phyloP scores from a whole-genome alignment of 2,113 vertebrate genomes.

The Cyanoramphus novaezelandiae region DNA sequence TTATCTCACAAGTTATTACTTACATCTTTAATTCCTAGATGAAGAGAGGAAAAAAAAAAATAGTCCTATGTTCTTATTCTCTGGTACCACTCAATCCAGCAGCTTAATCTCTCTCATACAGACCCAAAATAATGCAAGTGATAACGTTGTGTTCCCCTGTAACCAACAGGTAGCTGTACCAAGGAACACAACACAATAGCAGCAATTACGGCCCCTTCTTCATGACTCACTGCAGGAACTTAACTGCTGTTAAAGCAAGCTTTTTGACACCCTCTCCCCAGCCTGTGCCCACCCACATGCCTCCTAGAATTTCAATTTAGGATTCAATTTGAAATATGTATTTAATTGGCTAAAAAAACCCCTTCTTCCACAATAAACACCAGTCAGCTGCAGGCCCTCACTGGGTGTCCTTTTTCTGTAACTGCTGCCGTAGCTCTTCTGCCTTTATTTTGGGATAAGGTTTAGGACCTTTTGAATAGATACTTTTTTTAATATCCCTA shows the following conservation, averaged over 20 bases:
- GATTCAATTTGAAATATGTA: constrained; percentile 1
- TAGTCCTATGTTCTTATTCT: neutral
- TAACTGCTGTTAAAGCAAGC: neutral
- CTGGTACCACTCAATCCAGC: neutral
- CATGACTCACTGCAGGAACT: neutral
- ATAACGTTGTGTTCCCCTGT: neutral
- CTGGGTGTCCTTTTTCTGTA: neutral
- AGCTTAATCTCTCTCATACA: neutral
- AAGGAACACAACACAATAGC: neutral
- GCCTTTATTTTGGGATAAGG: neutral
- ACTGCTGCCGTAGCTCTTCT: neutral
- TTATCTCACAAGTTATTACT: neutral
- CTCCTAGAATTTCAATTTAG: neutral
- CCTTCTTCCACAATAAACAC: neutral
- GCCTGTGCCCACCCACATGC: neutral
- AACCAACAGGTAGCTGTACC: neutral
- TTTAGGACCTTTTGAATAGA: neutral
- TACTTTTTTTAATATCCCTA: neutral
- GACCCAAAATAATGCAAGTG: neutral
- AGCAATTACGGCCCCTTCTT: neutral
- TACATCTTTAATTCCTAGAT: neutral
- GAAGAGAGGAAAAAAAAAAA: neutral
- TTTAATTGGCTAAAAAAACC: constrained; percentile 2
- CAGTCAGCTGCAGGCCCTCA: neutral
- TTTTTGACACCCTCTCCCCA: neutral